Conservation (phyloP, 2,888 invertebrate species). For the Abscondita cerata region DNA sequence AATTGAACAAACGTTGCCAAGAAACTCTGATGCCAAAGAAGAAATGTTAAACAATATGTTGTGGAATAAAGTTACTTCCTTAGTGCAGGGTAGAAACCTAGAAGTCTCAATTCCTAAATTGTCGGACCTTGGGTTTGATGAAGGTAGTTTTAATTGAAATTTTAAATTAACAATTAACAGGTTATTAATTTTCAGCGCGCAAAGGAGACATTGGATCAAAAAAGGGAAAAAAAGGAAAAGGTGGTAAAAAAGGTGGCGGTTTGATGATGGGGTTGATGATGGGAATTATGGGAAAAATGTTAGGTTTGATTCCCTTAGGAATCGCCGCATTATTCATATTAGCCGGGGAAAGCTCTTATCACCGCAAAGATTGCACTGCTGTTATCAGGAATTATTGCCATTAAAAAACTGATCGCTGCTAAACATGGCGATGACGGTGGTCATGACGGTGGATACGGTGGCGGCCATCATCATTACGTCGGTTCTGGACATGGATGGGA, state of each 20-base stretch:
- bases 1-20: conserved; percentile 72
- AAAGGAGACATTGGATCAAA: conserved; percentile 55
- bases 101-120: conserved; percentile 80
- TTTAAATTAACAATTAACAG: neutral
- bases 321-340: conserved; percentile 81
- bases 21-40: conserved; percentile 71
- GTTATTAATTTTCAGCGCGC: conserved; percentile 3
- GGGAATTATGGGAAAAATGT: conserved; percentile 85
- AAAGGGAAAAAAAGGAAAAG: conserved; percentile 51
- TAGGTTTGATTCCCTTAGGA: conserved; percentile 79
- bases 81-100: conserved; percentile 77
- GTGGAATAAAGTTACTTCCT: conserved; percentile 72
- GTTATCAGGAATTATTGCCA: conserved; percentile 79
- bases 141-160: conserved; percentile 67
- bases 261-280: conserved; percentile 94
- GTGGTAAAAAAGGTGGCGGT: conserved; percentile 70
- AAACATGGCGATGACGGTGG: conserved; percentile 64
- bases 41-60: conserved; percentile 72
- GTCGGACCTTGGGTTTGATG: conserved; percentile 74
- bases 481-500: conserved; percentile 70
- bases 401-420: conserved; percentile 80
- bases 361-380: conserved; percentile 80
- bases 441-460: conserved; percentile 53
- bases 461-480: conserved; percentile 35
- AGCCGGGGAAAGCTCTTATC: conserved; percentile 85